Base-by-base conservation (phyloP, 2,797 vertebrate genomes). In the Lepilemur septentrionalis region DNA sequence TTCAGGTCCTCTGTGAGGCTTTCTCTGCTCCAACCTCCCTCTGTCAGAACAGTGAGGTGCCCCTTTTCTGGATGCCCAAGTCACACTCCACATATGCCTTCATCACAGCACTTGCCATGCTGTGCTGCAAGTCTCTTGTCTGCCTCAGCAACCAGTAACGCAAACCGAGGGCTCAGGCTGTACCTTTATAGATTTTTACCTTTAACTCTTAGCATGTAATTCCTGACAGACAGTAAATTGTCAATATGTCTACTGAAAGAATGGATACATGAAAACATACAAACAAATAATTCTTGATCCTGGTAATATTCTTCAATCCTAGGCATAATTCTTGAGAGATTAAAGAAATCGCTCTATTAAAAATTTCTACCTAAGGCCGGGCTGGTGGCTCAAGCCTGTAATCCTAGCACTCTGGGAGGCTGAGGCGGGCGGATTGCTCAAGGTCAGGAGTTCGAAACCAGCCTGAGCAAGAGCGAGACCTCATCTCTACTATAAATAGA, bases 291-390 rank as follows among this genome's bases (percentile, higher is more conserved):
- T 70, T 90, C 18, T 90, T 83, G 7, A 81, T 80, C 25, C 46
- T 41, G 41, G 41, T 89, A 43, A 86, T 80, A 52, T 43, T 94
- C 35, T 95, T 97, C 82, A 76, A 57, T 76, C 67, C 28, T 38
- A 70, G 25, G 22, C n/a, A 79, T 8, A 84, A 73, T 59, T 93
- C 78, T 28, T 85, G 2, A 73, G 32, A 93, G 35, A 59, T 30
- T 61, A 94, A 55, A 83, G 18, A 67, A 89, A 35, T 2, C 76
- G 22, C 9, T 67, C 65, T 80, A 91, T 25, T 83, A 76, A 59
- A 90, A 84, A 89, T 50, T 76, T n/a, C n/a, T n/a, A n/a, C n/a
- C n/a, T n/a, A n/a, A n/a, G n/a, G n/a, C n/a, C n/a, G n/a, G n/a
- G n/a, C n/a, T n/a, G n/a, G n/a, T n/a, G n/a, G n/a, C n/a, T n/a